Percentiles rank a stretch among this genome's conserved stretches.
Evolutionary conservation across 2,797 vertebrate genomes (phyloP).

Genomic region (Simalia tracyae): DNA sequence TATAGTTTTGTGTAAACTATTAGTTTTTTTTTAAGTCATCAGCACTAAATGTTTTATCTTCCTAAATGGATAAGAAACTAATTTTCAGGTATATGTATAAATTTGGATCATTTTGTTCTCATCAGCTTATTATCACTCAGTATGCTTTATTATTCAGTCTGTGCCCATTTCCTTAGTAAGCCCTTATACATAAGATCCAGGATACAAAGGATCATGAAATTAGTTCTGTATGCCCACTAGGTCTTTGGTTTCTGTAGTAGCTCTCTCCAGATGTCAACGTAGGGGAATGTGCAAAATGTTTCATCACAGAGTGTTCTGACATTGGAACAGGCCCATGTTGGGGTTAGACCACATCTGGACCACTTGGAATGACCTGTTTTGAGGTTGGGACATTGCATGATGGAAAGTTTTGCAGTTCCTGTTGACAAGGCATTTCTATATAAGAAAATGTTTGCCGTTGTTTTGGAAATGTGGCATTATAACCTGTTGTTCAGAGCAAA

Average conservation of each 20-base stretch:
- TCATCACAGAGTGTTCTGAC: neutral
- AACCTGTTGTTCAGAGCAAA: neutral
- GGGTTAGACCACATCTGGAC: neutral
- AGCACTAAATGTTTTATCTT: neutral
- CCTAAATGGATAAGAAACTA: neutral
- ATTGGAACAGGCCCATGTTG: neutral
- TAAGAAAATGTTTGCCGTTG: neutral
- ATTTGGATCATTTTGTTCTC: neutral
- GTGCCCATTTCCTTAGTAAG: neutral
- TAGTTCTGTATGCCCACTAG: neutral
- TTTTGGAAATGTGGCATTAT: neutral
- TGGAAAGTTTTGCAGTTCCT: neutral
- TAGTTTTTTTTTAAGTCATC: neutral
- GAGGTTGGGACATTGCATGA: neutral
- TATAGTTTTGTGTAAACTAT: neutral
- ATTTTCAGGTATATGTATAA: neutral
- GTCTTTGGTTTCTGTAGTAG: neutral
- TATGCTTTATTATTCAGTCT: neutral
- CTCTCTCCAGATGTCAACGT: neutral
- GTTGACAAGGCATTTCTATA: neutral
- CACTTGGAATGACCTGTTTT: neutral
- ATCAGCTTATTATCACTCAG: neutral
- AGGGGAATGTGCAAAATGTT: neutral
- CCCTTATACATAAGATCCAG: neutral
- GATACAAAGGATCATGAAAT: neutral